Conservation (phyloP, 1,140 invertebrate species). For the Cotesia glomerata region DNA sequence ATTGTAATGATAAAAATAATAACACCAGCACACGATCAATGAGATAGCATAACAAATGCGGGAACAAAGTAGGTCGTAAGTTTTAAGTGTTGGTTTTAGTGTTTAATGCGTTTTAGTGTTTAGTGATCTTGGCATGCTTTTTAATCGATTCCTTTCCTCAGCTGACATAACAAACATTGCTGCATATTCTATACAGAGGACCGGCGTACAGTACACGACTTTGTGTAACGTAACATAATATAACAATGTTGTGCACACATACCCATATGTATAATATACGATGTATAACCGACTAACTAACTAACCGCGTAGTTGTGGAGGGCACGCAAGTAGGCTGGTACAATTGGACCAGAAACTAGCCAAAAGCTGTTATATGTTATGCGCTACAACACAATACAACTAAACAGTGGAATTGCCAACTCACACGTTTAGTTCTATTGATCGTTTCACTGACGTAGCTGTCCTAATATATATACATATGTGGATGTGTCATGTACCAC, state of each 20-base stretch:
- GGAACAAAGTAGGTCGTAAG: slow-evolving; percentile 8
- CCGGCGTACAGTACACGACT: too few species aligned
- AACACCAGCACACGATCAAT: neutral
- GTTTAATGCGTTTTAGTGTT: neutral
- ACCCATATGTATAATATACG: too few species aligned
- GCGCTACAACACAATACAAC: neutral
- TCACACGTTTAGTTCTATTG: too few species aligned
- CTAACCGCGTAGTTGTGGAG: too few species aligned
- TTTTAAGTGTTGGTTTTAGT: neutral
- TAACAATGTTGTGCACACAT: too few species aligned
- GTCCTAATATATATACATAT: neutral
- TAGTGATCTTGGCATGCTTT: slow-evolving; percentile 9
- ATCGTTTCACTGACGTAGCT: too few species aligned
- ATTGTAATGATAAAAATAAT: neutral
- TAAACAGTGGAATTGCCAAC: neutral
- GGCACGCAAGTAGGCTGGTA: neutral
- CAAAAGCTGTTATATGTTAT: neutral
- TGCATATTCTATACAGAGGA: too few species aligned
- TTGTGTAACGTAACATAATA: too few species aligned
- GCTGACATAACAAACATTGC: neutral
- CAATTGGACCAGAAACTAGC: slow-evolving; percentile 11
- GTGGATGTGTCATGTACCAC: neutral
- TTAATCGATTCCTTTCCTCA: slow-evolving; percentile 3
- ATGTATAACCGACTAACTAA: too few species aligned
- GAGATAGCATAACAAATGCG: neutral